Conservation (phyloP, 2,888 invertebrate species). For the Iselma pallidipennis region DNA sequence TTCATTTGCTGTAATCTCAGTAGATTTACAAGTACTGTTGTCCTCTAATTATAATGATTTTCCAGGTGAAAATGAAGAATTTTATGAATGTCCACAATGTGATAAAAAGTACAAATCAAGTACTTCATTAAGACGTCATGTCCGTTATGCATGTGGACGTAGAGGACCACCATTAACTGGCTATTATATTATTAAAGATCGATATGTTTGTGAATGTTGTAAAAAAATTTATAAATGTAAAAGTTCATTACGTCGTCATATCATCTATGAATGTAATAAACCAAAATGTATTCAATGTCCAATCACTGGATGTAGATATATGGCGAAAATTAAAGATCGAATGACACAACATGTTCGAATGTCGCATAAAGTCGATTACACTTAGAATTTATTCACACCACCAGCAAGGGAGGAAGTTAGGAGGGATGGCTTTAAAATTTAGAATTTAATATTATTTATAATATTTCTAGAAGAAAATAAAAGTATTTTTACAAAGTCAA, state of each 20-base stretch:
- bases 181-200: slow-evolving; percentile 30
- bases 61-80: neutral
- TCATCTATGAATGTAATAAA: slow-evolving; percentile 45
- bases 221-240: slow-evolving; percentile 19
- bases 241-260: slow-evolving; percentile 34
- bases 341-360: slow-evolving; percentile 44
- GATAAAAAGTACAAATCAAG: slow-evolving; percentile 14
- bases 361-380: slow-evolving; percentile 37
- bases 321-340: slow-evolving; percentile 42
- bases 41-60: neutral
- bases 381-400: too few relatives aligned
- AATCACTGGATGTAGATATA: slow-evolving; percentile 38
- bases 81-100: slow-evolving; percentile 17
- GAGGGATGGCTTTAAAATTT: too few relatives aligned
- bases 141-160: slow-evolving; percentile 18
- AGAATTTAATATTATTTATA: too few relatives aligned
- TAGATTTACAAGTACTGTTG: neutral
- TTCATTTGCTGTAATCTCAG: too few relatives aligned
- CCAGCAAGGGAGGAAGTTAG: too few relatives aligned
- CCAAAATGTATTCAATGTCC: slow-evolving; percentile 41
- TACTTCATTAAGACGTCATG: slow-evolving; percentile 13
- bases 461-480: too few relatives aligned
- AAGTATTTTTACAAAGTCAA: too few relatives aligned
- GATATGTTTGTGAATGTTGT: slow-evolving; percentile 30
- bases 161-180: slow-evolving; percentile 15